phyloP scores from a whole-genome alignment of 2,113 vertebrate genomes.

The Strigops habroptila region DNA sequence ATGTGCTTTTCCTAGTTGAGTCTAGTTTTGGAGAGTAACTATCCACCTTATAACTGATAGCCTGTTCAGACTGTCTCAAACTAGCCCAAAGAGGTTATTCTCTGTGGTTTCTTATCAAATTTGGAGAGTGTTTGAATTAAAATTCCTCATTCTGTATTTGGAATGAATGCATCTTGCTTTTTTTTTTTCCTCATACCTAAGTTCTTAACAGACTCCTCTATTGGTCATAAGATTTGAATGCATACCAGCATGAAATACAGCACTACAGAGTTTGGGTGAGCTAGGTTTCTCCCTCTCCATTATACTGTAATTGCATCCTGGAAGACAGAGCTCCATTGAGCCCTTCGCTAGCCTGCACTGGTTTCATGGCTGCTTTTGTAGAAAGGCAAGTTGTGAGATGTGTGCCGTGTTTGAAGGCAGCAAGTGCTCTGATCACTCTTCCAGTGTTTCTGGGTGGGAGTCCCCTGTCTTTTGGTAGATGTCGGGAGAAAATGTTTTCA shows the following conservation, averaged over 20 bases:
- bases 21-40: not conserved
- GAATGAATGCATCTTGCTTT: not conserved
- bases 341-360: not conserved
- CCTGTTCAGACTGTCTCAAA: not conserved
- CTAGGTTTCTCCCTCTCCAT: not conserved
- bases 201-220: not conserved
- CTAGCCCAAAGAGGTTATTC: not conserved
- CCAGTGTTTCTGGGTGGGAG: not conserved
- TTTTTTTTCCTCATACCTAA: not conserved
- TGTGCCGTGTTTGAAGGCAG: not conserved
- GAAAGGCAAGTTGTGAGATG: not conserved
- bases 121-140: not conserved
- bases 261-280: not conserved
- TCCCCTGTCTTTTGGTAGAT: not conserved
- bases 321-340: rapidly evolving
- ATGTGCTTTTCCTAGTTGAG: not conserved
- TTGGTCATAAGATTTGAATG: not conserved
- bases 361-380: not conserved
- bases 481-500: not conserved
- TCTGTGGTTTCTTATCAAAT: not conserved
- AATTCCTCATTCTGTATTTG: not conserved
- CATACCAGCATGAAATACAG: not conserved
- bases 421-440: not conserved
- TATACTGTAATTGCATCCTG: not conserved
- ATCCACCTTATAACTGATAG: not conserved